Base-by-base conservation (phyloP, 2,888 invertebrate genomes). In the Lymantria monacha region DNA sequence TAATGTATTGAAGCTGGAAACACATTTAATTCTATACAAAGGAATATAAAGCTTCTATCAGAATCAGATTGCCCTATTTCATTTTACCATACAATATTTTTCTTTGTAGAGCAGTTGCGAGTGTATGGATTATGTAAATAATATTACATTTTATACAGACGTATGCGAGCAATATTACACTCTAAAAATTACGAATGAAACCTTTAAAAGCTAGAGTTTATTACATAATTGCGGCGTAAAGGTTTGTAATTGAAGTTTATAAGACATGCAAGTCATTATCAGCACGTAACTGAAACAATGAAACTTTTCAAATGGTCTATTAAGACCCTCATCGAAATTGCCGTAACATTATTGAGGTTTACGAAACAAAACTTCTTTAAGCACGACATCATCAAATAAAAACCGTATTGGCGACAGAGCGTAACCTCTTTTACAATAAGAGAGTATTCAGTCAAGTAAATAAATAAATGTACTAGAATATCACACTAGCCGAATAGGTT, bases 281-380 rank as follows among this genome's bases (percentile, higher is more conserved):
- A 11, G 51, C 63, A 66, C 55, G 56, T 60, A 52, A 42, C 51
- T 53, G 47, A 63, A 54, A 63, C 55, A 63, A 58, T 58, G 55
- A 63, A 65, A 22, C 49, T 53, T 61, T 66, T 66, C 57, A 59
- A 56, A 63, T 66, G 56, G 60, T 56, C 63, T 51, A 63, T 63
- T 57, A 56, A 44, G 49, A 44, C 49, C 51, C 22, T 22, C 22
- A 5, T 22, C 5, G 22, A 3, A 22, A 22, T 22, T 22, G 22
- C 22, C 22, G 22, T 22, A 22, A 3, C 22, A 22, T 22, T 22
- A 22, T 22, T 22, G 22, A 22, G 22, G 22, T 22, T 22, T 22
- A 5, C 22, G 5, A 22, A 22, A 22, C 22, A 22, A 22, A 22
- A 22, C 22, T 22, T 22, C 5, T 22, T 22, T 22, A 22, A 3